phyloP scores from a whole-genome alignment of 2,113 vertebrate species.

The Prunella himalayana region DNA sequence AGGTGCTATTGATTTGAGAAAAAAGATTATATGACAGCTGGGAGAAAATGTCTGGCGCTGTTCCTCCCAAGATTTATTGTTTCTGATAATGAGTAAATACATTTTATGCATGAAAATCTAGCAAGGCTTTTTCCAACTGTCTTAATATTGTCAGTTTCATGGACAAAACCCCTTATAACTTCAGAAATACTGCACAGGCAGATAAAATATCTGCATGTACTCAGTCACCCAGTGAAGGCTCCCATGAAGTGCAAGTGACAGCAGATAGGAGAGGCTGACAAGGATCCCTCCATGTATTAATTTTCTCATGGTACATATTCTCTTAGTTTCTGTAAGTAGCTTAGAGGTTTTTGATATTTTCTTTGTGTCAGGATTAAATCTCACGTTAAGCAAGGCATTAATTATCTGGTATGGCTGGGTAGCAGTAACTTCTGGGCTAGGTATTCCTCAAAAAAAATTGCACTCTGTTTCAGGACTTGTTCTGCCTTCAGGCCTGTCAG shows the following conservation, averaged over 20 bases:
- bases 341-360: not conserved
- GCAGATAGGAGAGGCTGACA: not conserved
- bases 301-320: not conserved
- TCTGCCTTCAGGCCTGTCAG: not conserved
- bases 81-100: conserved; percentile 24
- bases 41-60: not conserved
- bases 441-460: not conserved
- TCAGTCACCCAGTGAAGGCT: not conserved
- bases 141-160: not conserved
- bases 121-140: not conserved
- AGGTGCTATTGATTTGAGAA: conserved; percentile 20
- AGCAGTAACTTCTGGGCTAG: not conserved
- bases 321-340: not conserved
- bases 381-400: not conserved
- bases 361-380: not conserved
- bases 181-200: not conserved
- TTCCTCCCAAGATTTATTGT: not conserved
- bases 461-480: not conserved
- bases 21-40: not conserved
- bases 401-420: not conserved
- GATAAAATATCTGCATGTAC: not conserved
- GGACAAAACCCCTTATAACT: not conserved
- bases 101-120: conserved; percentile 4
- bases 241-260: not conserved
- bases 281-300: not conserved